A percentile compares a stretch with the other conserved stretches of the same genome.
Conservation (phyloP, 2,888 invertebrate genomes). For the Mycogona germanica region DNA sequence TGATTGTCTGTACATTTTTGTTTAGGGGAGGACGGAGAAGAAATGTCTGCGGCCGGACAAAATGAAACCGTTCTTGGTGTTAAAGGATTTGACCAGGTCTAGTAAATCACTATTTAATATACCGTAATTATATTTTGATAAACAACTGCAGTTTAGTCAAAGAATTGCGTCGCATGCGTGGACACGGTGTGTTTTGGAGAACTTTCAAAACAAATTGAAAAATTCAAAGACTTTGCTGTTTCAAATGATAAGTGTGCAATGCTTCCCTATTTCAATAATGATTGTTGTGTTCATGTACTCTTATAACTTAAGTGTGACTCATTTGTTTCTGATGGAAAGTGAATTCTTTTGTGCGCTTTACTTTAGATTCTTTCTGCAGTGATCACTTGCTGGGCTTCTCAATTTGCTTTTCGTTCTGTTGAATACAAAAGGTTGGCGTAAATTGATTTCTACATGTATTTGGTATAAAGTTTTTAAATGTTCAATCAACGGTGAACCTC, state of each 20-base stretch:
- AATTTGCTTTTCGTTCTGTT: conserved; percentile 60
- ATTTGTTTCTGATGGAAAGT: too few species aligned
- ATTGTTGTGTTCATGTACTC: too few species aligned
- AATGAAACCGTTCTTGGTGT: conserved; percentile 65
- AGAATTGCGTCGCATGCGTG: too few species aligned
- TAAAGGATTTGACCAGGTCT: conserved; percentile 31
- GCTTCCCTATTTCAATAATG: too few species aligned
- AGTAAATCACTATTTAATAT: not conserved
- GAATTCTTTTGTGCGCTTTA: too few species aligned
- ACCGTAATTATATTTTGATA: not conserved
- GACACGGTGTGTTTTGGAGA: too few species aligned
- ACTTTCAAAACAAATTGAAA: too few species aligned
- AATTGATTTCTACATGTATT: too few species aligned
- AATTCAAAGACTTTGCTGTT: too few species aligned
- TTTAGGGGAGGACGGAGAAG: conserved; percentile 62
- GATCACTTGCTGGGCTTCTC: conserved; percentile 67
- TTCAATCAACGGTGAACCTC: not conserved
- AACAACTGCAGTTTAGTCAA: not conserved
- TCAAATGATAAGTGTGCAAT: too few species aligned
- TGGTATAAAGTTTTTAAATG: not conserved
- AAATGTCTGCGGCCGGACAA: conserved; percentile 71
- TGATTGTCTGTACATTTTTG: too few species aligned
- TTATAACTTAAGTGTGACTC: too few species aligned
- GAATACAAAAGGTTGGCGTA: conserved; percentile 61
- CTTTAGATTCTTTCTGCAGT: conserved; percentile 39